These are phyloP conservation scores for Nomada ruficornis DNA, from an alignment of 2,888 invertebrate genomes.

Conservation along the genomic window DNA sequence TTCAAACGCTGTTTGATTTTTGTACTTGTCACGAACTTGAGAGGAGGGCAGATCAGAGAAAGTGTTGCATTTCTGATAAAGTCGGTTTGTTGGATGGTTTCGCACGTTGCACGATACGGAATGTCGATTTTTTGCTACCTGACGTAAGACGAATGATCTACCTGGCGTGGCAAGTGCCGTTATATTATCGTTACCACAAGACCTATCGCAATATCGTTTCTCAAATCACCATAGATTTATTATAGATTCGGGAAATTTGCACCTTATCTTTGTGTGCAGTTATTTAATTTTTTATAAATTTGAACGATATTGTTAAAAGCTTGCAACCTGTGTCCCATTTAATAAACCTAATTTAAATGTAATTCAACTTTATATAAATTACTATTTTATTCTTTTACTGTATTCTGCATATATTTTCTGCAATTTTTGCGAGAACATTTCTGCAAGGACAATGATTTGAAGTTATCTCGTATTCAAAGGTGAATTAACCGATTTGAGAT, in stretches of 20 bases:
- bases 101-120: slow-evolving; percentile 42
- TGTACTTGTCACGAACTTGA: neutral
- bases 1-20: slow-evolving; percentile 11
- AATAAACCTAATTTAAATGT: no score
- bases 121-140: slow-evolving; percentile 49
- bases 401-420: no score
- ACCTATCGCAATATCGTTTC: slow-evolving; percentile 37
- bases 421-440: no score
- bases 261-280: no score
- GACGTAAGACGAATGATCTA: slow-evolving; percentile 52
- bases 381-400: no score
- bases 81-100: neutral
- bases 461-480: no score
- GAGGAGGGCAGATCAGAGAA: slow-evolving; percentile 2
- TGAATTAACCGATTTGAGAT: no score
- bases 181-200: slow-evolving; percentile 45
- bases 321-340: no score
- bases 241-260: neutral
- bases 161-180: slow-evolving; percentile 54
- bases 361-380: neutral
- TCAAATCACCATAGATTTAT: neutral
- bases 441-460: no score
- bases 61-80: slow-evolving; percentile 37
- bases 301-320: no score
- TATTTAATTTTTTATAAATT: no score